Evolutionary conservation across 2,113 vertebrate species (phyloP), one percentile per base, ranked within the genome.

Genomic region (Oncorhynchus clarkii): DNA sequence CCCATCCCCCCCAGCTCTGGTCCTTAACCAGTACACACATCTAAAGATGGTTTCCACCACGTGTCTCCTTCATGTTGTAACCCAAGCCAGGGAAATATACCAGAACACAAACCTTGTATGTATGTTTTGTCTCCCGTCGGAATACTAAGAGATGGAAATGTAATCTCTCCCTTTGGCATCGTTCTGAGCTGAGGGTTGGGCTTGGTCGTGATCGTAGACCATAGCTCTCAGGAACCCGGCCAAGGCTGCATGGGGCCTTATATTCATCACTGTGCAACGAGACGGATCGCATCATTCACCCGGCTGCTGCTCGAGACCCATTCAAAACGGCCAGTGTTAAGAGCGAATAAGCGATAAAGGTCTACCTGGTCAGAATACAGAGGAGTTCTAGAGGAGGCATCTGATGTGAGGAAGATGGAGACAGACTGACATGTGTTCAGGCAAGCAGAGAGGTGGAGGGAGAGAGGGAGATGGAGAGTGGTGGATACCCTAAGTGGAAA

Each of bases 41-140:
- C 80, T 73, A 67, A 79, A 87, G 85, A 91, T 84, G 76, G 73
- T 75, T 72, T 81, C 84, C 74, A 72, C 65, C 29, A 14, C 75
- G 70, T 73, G 74, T 77, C 34, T 71, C 82, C 80, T 70, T 80
- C 82, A 48, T 69, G 76, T 75, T 45, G 1, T 85, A 79, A 75
- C 83, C 70, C 80, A 80, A 11, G 82, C 67, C 80, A 74, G 0
- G 74, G 67, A 34, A 34, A 68, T 8, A 5, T 26, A 16, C 16
- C 26, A 65, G 62, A 24, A 67, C 84, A 70, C 77, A 79, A 71
- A 49, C 76, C 67, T 68, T 78, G 54, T 70, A 80, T 57, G 77
- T 26, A 65, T 39, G 14, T 51, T 49, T 4, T 14, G n/a, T 26
- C n/a, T 24, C 29, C 48, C 73, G 75, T 31, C 49, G n/a, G 48